Evolutionary conservation across 1,140 invertebrate species (phyloP).

Genomic region (Brevipalpus yothersi): DNA sequence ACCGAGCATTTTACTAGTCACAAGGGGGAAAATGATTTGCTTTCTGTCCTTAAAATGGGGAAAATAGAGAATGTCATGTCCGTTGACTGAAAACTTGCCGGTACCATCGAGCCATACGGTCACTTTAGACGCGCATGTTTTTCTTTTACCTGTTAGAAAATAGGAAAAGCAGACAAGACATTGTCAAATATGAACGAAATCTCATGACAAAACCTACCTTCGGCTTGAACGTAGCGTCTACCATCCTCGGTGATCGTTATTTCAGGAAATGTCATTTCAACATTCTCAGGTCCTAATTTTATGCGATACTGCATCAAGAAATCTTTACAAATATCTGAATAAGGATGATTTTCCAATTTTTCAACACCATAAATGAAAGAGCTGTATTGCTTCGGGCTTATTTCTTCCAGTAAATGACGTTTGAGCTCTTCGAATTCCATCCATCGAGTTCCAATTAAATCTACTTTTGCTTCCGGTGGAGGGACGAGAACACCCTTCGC

Average conservation of each 20-base stretch:
- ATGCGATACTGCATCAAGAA: slow-evolving; percentile 43
- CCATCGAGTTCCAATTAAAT: slow-evolving; percentile 32
- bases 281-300: slow-evolving; percentile 26
- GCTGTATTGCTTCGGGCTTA: slow-evolving; percentile 42
- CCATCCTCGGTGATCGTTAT: slow-evolving; percentile 39
- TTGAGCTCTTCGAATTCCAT: slow-evolving; percentile 39
- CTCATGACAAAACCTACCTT: slow-evolving; percentile 20
- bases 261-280: slow-evolving; percentile 22
- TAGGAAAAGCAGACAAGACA: too few relatives aligned
- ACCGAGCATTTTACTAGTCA: slow-evolving; percentile 43
- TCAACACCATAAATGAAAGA: slow-evolving; percentile 45
- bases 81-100: slow-evolving; percentile 58
- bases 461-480: slow-evolving; percentile 22
- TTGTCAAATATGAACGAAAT: neutral
- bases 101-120: slow-evolving; percentile 43
- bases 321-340: slow-evolving; percentile 29
- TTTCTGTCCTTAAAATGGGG: slow-evolving; percentile 31
- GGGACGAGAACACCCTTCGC: slow-evolving; percentile 24
- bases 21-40: slow-evolving; percentile 58
- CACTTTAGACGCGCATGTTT: slow-evolving; percentile 37
- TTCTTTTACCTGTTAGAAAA: slow-evolving; percentile 34
- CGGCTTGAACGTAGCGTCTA: slow-evolving; percentile 35
- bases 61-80: slow-evolving; percentile 40
- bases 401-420: slow-evolving; percentile 35
- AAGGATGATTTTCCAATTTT: slow-evolving; percentile 39